A percentile compares a stretch with the other conserved stretches of the same genome.
phyloP scores from a whole-genome alignment of 2,797 vertebrate species.

The Myotis vivesi region DNA sequence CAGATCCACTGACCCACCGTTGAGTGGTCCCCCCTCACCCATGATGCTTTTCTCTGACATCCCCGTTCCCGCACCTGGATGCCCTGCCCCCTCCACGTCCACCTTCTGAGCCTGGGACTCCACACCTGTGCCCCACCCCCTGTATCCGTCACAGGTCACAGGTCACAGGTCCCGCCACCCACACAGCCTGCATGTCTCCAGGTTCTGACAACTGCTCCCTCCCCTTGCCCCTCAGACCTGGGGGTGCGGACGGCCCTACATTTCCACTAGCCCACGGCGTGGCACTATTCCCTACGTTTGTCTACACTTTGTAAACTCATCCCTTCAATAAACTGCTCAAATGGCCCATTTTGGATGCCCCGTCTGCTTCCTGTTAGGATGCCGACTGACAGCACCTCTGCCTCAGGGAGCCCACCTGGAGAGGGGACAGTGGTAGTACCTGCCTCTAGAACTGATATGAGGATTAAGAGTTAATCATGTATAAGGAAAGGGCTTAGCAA shows the following conservation, averaged over 20 bases:
- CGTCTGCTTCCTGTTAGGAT: neutral
- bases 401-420: neutral
- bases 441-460: neutral
- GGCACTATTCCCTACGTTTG: neutral
- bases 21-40: neutral
- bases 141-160: neutral
- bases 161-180: neutral
- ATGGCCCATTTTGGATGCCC: neutral
- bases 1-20: neutral
- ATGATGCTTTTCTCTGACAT: neutral
- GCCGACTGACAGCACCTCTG: neutral
- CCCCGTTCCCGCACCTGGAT: neutral
- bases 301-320: neutral
- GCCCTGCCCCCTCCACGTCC: accelerated
- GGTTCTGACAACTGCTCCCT: neutral
- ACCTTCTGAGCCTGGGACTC: neutral
- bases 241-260: neutral
- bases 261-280: neutral
- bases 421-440: too few species aligned
- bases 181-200: neutral
- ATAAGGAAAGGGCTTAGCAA: neutral
- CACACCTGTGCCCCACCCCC: neutral
- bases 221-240: neutral
- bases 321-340: neutral
- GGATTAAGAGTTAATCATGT: neutral